A percentile compares a stretch with the other conserved stretches of the same genome.
Evolutionary conservation across 2,113 vertebrate species (phyloP).

Genomic region (Psophia crepitans): DNA sequence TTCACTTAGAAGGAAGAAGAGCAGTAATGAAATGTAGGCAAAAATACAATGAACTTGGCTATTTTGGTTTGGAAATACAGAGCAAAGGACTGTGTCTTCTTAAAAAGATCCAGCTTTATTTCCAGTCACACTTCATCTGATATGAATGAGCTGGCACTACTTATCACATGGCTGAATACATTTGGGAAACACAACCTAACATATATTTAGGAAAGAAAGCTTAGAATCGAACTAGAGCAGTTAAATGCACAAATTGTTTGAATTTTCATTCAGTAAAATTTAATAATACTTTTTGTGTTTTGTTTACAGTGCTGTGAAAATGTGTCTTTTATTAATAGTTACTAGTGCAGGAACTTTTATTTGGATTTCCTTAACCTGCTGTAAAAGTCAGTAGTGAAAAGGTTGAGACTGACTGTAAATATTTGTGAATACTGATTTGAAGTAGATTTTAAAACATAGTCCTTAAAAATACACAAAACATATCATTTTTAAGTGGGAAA

Average conservation of each 20-base stretch:
- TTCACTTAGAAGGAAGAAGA: slow-evolving; percentile 64
- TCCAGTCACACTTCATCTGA: slow-evolving; percentile 72
- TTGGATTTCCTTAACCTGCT: not conserved
- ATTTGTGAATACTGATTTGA: not conserved
- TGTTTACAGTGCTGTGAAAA: not conserved
- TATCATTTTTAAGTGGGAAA: not conserved
- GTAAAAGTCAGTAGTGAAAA: not conserved
- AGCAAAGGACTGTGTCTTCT: slow-evolving; percentile 49
- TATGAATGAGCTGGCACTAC: slow-evolving; percentile 65
- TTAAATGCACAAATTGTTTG: not conserved
- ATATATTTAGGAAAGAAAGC: slow-evolving; percentile 37
- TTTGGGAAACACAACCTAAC: slow-evolving; percentile 54
- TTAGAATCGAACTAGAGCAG: not conserved
- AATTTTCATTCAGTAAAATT: not conserved
- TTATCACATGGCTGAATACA: slow-evolving; percentile 62
- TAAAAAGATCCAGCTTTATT: slow-evolving; percentile 66
- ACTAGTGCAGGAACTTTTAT: not conserved
- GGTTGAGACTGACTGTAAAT: not conserved
- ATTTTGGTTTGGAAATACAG: slow-evolving; percentile 68
- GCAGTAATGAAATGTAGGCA: slow-evolving; percentile 58
- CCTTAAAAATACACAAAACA: too few species aligned
- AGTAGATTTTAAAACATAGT: not conserved
- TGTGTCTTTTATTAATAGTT: not conserved
- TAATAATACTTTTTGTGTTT: not conserved
- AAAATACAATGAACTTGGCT: slow-evolving; percentile 66